Evolutionary conservation across 2,797 vertebrate species (phyloP).

Genomic region (Pangasius sanitwongsei): DNA sequence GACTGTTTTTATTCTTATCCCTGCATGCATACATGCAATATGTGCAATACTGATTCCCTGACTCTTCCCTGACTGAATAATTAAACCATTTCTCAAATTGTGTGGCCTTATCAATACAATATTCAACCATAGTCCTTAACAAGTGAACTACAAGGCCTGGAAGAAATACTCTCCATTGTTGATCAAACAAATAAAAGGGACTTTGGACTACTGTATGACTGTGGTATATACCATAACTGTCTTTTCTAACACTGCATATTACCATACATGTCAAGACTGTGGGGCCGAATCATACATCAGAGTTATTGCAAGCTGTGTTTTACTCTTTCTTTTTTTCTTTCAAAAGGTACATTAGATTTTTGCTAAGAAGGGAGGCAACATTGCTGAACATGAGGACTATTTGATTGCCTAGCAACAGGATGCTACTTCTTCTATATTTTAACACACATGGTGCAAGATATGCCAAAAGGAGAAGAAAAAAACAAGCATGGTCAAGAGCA

Average conservation of each 20-base stretch:
- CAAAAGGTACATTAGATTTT: not conserved
- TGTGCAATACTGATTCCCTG: not conserved
- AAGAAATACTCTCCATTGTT: not conserved
- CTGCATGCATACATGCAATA: not conserved
- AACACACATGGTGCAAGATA: not conserved
- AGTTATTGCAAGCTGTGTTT: not conserved
- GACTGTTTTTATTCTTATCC: not conserved
- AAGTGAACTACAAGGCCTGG: not conserved
- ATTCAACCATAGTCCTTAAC: not conserved
- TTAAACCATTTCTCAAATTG: not conserved
- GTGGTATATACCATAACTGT: not conserved
- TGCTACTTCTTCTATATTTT: not conserved
- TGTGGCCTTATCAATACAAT: not conserved
- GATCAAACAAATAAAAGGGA: not conserved
- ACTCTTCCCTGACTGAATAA: not conserved
- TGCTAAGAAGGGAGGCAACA: not conserved
- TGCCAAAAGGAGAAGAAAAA: not conserved
- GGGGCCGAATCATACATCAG: not conserved
- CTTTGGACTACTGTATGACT: not conserved
- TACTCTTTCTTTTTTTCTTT: not conserved
- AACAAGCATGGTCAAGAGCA: not conserved
- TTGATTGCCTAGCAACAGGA: not conserved
- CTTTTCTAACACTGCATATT: not conserved
- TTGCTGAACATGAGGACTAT: not conserved
- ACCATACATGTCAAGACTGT: not conserved